These are phyloP conservation scores for Adineta ricciae DNA, from an alignment of 2,888 invertebrate species.

Conservation along the genomic window DNA sequence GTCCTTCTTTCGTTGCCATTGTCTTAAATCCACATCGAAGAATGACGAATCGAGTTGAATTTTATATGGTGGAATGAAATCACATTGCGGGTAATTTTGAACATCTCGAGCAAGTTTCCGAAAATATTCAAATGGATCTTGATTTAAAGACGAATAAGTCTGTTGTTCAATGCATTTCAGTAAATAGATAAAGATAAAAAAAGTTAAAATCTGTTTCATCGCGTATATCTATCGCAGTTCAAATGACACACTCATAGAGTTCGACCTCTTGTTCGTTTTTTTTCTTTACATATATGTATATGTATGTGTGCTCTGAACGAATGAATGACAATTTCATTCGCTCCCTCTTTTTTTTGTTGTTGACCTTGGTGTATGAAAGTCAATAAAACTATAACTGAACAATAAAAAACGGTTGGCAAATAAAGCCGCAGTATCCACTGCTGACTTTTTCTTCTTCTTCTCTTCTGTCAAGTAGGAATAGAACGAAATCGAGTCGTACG, in stretches of 20 bases:
- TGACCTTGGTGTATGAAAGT: not conserved
- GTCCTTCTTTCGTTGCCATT: not conserved
- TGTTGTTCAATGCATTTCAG: not conserved
- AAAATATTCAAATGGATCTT: slow-evolving; percentile 20
- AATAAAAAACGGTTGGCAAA: not conserved
- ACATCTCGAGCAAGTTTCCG: not conserved
- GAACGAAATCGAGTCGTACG: not conserved
- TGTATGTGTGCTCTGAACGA: not conserved
- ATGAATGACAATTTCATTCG: not conserved
- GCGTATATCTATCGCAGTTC: not conserved
- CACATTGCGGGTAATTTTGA: not conserved
- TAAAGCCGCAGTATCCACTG: not conserved
- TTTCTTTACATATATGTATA: not conserved
- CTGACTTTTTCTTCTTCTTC: not conserved
- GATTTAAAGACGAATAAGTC: not conserved
- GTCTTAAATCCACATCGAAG: not conserved
- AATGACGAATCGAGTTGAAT: not conserved
- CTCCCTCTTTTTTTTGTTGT: not conserved
- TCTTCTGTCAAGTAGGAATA: not conserved
- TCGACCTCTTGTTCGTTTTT: not conserved
- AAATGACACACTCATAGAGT: not conserved
- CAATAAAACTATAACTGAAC: not conserved
- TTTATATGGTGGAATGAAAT: not conserved
- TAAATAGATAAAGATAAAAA: not conserved
- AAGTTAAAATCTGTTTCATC: not conserved